These are phyloP conservation scores for Pollenia griseotomentosa DNA, from an alignment of 2,888 invertebrate genomes.

Conservation along the genomic window DNA sequence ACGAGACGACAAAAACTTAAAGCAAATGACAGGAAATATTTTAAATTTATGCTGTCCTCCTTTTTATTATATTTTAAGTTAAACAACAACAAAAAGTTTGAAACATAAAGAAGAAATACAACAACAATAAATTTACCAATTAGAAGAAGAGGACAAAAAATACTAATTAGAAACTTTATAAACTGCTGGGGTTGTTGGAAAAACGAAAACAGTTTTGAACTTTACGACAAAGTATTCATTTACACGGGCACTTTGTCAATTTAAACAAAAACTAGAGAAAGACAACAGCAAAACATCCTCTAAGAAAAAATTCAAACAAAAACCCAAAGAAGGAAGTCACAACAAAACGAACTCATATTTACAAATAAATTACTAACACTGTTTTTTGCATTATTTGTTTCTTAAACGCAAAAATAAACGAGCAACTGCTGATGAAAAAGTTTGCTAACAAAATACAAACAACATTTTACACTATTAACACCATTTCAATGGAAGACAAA, in stretches of 20 bases:
- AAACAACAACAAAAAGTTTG: slow-evolving; percentile 14
- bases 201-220: slow-evolving; percentile 9
- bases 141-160: slow-evolving; percentile 10
- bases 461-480: slow-evolving; percentile 68
- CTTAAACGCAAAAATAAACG: not conserved
- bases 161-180: slow-evolving; percentile 69
- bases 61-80: not conserved
- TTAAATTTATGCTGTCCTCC: slow-evolving; percentile 13
- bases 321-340: slow-evolving; percentile 20
- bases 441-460: slow-evolving; percentile 21
- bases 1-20: not conserved
- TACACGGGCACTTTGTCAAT: slow-evolving; percentile 28
- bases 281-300: slow-evolving; percentile 16
- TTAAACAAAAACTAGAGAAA: not conserved
- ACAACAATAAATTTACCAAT: slow-evolving; percentile 28
- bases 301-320: not conserved
- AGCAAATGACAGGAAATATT: slow-evolving; percentile 6
- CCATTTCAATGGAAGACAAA: slow-evolving; percentile 47
- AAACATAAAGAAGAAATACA: slow-evolving; percentile 4
- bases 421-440: slow-evolving; percentile 14
- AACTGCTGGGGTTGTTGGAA: slow-evolving; percentile 23
- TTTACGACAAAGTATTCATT: slow-evolving; percentile 27
- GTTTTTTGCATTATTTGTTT: slow-evolving; percentile 21
- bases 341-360: slow-evolving; percentile 37
- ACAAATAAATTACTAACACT: slow-evolving; percentile 24